A percentile compares a stretch with the other conserved stretches of the same genome.
Conservation (phyloP, 2,113 vertebrate species). For the Macquaria ambigua region DNA sequence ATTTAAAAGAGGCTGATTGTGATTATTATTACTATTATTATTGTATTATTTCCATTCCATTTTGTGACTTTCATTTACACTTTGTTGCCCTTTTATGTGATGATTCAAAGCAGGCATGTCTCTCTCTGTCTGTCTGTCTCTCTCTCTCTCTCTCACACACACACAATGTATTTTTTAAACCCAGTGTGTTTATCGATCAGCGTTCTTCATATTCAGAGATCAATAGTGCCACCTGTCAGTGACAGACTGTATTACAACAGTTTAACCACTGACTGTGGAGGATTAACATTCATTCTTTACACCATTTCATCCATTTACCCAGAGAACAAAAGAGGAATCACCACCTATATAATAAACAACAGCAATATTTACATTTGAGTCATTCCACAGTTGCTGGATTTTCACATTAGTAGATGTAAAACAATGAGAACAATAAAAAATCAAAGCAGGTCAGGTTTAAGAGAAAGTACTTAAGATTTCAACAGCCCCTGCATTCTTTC, state of each 20-base stretch:
- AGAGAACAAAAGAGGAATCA: conserved; percentile 10
- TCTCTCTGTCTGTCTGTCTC: neutral
- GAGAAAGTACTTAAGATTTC: too few species aligned
- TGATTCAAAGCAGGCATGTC: neutral
- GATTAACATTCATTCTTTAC: conserved; percentile 1
- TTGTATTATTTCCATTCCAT: neutral
- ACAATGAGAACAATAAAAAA: neutral
- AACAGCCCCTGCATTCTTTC: neutral
- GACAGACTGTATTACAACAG: conserved; percentile 18
- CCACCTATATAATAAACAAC: neutral
- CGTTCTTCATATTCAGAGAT: conserved; percentile 38
- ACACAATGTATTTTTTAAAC: neutral
- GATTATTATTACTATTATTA: neutral
- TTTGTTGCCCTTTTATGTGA: neutral
- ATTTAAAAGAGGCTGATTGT: neutral
- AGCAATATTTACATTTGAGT: neutral
- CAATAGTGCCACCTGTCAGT: conserved; percentile 75
- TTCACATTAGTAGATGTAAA: neutral
- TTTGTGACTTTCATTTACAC: neutral
- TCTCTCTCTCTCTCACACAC: neutral
- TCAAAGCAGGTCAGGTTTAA: neutral
- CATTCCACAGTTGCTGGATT: neutral
- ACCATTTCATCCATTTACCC: neutral
- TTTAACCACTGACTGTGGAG: neutral
- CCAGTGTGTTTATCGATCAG: neutral